Percentiles rank a stretch among this genome's conserved stretches.
phyloP scores from a whole-genome alignment of 2,797 vertebrate genomes.

The Gallinago solitaria region DNA sequence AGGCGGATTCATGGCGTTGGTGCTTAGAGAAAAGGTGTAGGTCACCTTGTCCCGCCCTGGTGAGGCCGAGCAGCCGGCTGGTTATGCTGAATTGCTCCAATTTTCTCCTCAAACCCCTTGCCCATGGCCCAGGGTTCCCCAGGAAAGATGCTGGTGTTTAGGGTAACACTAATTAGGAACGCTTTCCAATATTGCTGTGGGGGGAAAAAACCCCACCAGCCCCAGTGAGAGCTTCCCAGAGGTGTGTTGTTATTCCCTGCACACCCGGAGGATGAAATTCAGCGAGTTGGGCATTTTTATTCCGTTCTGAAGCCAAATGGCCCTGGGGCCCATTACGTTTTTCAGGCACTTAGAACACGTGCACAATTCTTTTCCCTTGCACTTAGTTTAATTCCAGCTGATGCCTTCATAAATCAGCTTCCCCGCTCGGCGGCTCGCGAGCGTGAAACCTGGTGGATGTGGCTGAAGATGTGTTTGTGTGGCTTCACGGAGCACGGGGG shows the following conservation, averaged over 20 bases:
- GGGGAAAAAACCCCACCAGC: background rate
- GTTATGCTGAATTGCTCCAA: background rate
- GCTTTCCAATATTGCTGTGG: background rate
- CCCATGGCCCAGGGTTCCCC: fast-evolving
- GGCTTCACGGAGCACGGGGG: background rate
- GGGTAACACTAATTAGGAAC: background rate
- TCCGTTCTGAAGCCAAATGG: slow-evolving; percentile 12
- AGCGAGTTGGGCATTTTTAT: background rate
- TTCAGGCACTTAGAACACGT: background rate
- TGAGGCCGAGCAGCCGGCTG: no score
- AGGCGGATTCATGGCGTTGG: fast-evolving
- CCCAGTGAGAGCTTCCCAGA: background rate
- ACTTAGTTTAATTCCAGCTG: slow-evolving; percentile 22
- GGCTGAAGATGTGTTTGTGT: background rate
- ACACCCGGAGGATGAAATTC: background rate
- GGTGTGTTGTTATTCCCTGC: background rate
- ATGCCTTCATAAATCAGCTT: background rate
- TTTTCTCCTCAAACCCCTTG: background rate
- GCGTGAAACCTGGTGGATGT: background rate
- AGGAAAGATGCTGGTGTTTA: background rate
- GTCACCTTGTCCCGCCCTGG: background rate
- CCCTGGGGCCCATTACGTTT: background rate
- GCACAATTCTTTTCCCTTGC: background rate
- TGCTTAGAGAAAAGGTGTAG: background rate
- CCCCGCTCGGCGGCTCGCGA: background rate